Percentiles rank a stretch among this genome's conserved stretches.
These are phyloP conservation scores for Nycticorax nycticorax DNA, from an alignment of 2,113 vertebrate species.

Conservation along the genomic window DNA sequence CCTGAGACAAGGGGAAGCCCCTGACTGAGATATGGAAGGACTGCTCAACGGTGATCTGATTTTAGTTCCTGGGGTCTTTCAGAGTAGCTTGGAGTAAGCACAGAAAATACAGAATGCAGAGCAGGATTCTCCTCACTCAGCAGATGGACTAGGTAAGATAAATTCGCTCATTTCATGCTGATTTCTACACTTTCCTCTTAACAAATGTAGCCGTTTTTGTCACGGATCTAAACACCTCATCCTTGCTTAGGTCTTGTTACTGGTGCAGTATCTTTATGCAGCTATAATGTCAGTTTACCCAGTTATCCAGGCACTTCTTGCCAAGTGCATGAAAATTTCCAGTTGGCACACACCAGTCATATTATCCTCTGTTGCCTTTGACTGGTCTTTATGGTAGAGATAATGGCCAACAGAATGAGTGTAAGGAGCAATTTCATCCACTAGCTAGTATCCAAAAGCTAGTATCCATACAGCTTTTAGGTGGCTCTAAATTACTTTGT, in stretches of 20 bases:
- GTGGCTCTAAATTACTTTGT: background rate
- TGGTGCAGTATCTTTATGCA: background rate
- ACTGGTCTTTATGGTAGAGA: background rate
- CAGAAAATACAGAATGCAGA: background rate
- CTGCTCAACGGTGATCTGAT: background rate
- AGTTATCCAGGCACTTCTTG: background rate
- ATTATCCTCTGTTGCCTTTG: background rate
- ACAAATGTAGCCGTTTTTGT: background rate
- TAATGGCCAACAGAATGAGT: background rate
- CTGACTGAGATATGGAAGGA: background rate
- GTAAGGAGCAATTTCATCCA: background rate
- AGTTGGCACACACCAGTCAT: background rate
- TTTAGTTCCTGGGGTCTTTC: background rate
- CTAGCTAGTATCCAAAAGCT: background rate
- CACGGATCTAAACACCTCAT: background rate
- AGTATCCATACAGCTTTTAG: background rate
- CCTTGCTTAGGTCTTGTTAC: background rate
- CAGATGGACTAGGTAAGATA: background rate
- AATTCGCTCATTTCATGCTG: background rate
- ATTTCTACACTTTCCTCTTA: background rate
- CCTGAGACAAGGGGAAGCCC: background rate
- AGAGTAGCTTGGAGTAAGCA: background rate
- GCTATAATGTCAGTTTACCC: background rate
- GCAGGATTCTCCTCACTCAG: background rate
- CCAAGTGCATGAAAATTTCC: background rate